Base-by-base conservation (phyloP, 2,888 invertebrate genomes). In the Tipula confusa region DNA sequence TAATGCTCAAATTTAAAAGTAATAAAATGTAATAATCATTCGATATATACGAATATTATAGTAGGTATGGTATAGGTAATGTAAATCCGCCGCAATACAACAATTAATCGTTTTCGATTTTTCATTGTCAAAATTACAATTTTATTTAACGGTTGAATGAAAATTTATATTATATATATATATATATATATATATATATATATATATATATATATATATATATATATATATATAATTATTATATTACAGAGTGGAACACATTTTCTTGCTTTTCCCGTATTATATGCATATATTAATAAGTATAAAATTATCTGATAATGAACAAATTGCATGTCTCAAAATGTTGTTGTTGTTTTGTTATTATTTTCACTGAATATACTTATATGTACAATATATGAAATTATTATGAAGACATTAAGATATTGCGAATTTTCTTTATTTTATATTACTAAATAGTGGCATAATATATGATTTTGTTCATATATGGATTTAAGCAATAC, bases 231-330 rank as follows among this genome's bases (percentile, higher is more conserved):
- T 64, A 24, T 24, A 2, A 64, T 64, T 24, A 64, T 24, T 64
- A 64, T 24, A 64, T 24, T 64, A 64, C 64, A 64, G 64, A 64
- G 24, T 11, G 64, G 43, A 64, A 64, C 18, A 64, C 9, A 43
- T 43, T 43, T 43, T n/a, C 13, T 43, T 43, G 43, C 43, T n/a
- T 7, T 38, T 38, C 38, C 11, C 38, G 13, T 38, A 11, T 38
- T 38, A 18, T 48, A 48, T 48, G 48, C 48, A 15, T 48, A n/a
- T 18, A 15, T 48, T 6, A 4, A 48, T 48, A 64, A 24, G 64
- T 24, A 64, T 24, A 64, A 64, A 64, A 64, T 64, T 64, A 64
- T 64, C 64, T 24, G 64, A 64, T 64, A 64, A 64, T 64, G 64
- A 64, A 64, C 24, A 64, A 64, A 64, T 64, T 64, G 64, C 64